phyloP scores from a whole-genome alignment of 2,797 vertebrate species.

The Cirrhinus mrigala region DNA sequence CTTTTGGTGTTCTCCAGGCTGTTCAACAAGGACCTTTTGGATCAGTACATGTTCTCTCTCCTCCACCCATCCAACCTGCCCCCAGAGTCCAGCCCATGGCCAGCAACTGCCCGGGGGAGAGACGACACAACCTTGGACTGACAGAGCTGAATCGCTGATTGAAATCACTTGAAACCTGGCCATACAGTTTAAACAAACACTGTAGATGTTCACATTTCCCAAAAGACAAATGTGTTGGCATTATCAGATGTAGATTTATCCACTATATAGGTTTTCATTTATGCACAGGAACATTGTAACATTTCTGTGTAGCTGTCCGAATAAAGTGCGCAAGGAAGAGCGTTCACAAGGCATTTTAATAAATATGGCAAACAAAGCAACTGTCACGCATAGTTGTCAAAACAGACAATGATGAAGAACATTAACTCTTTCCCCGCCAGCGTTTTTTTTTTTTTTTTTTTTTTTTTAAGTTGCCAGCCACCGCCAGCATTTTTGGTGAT shows the following conservation, averaged over 20 bases:
- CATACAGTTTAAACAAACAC: conserved; percentile 6
- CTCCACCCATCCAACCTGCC: conserved; percentile 36
- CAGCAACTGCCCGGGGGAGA: conserved; percentile 66
- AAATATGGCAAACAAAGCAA: no score
- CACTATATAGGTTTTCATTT: neutral
- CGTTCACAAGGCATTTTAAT: no score
- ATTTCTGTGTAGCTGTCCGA: no score
- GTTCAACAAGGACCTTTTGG: conserved; percentile 48
- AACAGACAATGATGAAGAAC: no score
- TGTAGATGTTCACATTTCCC: neutral
- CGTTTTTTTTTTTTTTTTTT: no score
- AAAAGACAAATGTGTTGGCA: neutral
- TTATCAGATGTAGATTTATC: neutral
- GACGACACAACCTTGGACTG: conserved; percentile 64
- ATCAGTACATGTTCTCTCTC: conserved; percentile 58
- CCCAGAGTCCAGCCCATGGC: conserved; percentile 61
- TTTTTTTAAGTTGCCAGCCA: no score
- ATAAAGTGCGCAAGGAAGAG: no score
- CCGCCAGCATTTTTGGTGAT: no score
- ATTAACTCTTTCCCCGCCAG: no score
- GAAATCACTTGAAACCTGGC: neutral
- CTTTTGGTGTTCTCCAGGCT: conserved; percentile 7
- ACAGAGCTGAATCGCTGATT: conserved; percentile 60
- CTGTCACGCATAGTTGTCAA: no score
- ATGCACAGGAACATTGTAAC: neutral